A percentile compares a stretch with the other conserved stretches of the same genome.
Conservation (phyloP, 2,113 vertebrate species). For the Tenrec ecaudatus region DNA sequence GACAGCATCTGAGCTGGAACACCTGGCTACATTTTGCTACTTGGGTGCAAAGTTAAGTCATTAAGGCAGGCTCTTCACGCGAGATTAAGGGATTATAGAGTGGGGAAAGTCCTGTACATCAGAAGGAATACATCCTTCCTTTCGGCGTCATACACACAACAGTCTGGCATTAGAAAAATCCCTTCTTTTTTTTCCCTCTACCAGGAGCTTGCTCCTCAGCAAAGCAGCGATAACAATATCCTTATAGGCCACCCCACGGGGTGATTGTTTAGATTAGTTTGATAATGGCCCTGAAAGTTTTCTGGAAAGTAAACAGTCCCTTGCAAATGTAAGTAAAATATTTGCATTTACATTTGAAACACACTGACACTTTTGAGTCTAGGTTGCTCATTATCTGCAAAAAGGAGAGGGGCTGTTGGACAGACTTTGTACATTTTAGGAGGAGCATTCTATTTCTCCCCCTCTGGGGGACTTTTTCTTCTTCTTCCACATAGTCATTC, state of each 20-base stretch:
- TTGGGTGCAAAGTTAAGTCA: neutral
- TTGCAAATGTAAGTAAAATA: neutral
- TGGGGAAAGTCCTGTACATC: neutral
- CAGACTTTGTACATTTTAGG: neutral
- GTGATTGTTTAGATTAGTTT: neutral
- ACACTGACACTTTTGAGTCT: neutral
- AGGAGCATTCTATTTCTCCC: neutral
- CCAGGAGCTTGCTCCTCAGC: neutral
- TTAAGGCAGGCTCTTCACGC: neutral
- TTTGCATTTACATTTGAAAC: neutral
- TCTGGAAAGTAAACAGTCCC: slow-evolving; percentile 27
- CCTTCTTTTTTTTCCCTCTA: neutral
- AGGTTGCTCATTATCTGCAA: neutral
- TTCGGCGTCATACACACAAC: neutral
- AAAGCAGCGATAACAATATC: neutral
- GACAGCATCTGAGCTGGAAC: neutral
- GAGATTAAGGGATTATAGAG: slow-evolving; percentile 2
- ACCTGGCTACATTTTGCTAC: neutral
- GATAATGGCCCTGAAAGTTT: slow-evolving; percentile 14
- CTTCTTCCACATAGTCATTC: neutral
- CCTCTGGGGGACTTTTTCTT: neutral
- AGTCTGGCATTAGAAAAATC: neutral
- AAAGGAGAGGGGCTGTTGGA: neutral
- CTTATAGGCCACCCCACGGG: neutral
- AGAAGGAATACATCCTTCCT: neutral